A percentile compares a stretch with the other conserved stretches of the same genome.
Evolutionary conservation across 2,888 invertebrate genomes (phyloP).

Genomic region (Diabrotica balteata): DNA sequence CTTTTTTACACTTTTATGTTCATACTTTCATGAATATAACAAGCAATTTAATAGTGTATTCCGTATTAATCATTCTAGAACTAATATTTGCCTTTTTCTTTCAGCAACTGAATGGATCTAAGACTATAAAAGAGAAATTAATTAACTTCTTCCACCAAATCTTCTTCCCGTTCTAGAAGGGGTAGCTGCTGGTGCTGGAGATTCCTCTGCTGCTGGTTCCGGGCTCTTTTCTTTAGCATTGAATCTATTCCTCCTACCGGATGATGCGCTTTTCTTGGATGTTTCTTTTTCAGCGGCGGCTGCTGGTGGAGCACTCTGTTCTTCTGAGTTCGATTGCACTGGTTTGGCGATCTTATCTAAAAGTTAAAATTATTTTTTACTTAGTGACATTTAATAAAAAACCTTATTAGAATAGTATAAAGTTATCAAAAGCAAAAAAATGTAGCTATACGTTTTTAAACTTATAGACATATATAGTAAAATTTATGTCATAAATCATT

Average conservation of each 20-base stretch:
- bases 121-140: conserved; percentile 8
- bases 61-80: too few relatives aligned
- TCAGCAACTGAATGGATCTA: background rate
- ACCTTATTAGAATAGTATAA: too few relatives aligned
- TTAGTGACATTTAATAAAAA: too few relatives aligned
- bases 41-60: too few relatives aligned
- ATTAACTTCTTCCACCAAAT: conserved; percentile 54
- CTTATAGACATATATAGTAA: too few relatives aligned
- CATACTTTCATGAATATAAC: too few relatives aligned
- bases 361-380: conserved; percentile 6
- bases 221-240: conserved; percentile 32
- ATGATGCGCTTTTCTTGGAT: conserved; percentile 32
- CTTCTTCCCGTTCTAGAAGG: conserved; percentile 55
- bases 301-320: conserved; percentile 33
- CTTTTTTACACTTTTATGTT: too few relatives aligned
- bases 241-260: conserved; percentile 42
- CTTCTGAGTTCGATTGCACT: conserved; percentile 33
- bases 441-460: too few relatives aligned
- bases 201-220: conserved; percentile 42
- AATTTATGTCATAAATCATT: too few relatives aligned
- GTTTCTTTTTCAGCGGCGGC: conserved; percentile 33
- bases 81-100: too few relatives aligned
- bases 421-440: background rate
- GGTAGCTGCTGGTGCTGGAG: conserved; percentile 41
- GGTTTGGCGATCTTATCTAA: conserved; percentile 49